A percentile compares a stretch with the other conserved stretches of the same genome.
These are phyloP conservation scores for Bombus sibiricus DNA, from an alignment of 1,140 invertebrate genomes.

Conservation along the genomic window DNA sequence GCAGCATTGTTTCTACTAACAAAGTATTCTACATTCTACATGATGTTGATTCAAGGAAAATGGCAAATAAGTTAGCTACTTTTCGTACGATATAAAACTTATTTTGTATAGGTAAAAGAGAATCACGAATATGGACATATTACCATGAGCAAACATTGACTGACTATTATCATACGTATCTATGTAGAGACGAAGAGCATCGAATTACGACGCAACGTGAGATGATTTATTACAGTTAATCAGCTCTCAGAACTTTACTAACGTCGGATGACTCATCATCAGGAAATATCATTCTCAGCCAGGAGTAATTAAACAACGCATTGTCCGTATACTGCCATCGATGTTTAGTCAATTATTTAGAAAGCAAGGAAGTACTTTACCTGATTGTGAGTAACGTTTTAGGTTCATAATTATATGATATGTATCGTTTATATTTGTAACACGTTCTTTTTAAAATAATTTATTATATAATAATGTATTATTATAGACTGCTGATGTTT, in stretches of 20 bases:
- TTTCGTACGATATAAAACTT: background rate
- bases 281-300: slow-evolving; percentile 25
- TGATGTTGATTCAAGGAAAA: background rate
- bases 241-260: slow-evolving; percentile 27
- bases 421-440: no score
- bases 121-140: background rate
- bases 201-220: slow-evolving; percentile 44
- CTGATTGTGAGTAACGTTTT: no score
- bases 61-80: no score
- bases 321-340: background rate
- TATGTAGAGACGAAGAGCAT: slow-evolving; percentile 6
- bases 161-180: background rate
- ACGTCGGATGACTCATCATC: slow-evolving; percentile 37
- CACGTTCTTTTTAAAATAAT: no score
- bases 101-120: background rate
- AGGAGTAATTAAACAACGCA: slow-evolving; percentile 39
- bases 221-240: slow-evolving; percentile 52
- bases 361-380: background rate
- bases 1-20: background rate
- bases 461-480: no score
- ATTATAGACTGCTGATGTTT: no score
- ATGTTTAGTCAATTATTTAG: background rate
- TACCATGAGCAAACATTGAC: background rate
- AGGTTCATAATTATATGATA: no score
- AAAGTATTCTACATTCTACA: no score